phyloP scores from a whole-genome alignment of 1,140 invertebrate genomes.

The Paramacrobiotus metropolitanus region DNA sequence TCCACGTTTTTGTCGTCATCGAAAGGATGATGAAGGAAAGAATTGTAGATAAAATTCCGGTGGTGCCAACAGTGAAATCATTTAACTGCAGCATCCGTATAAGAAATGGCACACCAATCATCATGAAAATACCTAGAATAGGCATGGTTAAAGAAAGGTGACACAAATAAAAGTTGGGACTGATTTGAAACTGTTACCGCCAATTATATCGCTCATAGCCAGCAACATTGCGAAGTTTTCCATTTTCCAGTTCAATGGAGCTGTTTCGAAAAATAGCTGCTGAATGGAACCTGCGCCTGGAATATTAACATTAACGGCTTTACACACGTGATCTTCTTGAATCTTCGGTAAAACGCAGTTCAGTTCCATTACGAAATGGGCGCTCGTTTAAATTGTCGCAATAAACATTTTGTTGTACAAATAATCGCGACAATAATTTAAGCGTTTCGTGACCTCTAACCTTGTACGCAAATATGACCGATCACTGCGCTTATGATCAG shows the following conservation, averaged over 20 bases:
- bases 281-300: not conserved
- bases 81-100: not conserved
- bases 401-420: too few relatives aligned
- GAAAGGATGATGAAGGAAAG: not conserved
- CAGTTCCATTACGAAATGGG: too few relatives aligned
- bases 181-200: too few relatives aligned
- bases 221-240: not conserved
- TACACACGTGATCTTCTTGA: not conserved
- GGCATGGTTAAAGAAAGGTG: too few relatives aligned
- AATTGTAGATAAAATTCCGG: not conserved
- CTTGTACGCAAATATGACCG: not conserved
- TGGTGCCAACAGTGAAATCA: not conserved
- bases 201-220: not conserved
- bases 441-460: too few relatives aligned
- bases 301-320: not conserved
- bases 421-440: too few relatives aligned
- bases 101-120: not conserved
- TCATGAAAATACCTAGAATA: too few relatives aligned
- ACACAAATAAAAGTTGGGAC: too few relatives aligned
- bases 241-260: not conserved
- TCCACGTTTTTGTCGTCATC: not conserved
- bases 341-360: not conserved
- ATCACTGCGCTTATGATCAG: not conserved
- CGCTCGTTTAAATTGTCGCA: too few relatives aligned
- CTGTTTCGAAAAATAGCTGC: not conserved